Evolutionary conservation across 2,888 invertebrate species (phyloP).

Genomic region (Dryomyza anilis): DNA sequence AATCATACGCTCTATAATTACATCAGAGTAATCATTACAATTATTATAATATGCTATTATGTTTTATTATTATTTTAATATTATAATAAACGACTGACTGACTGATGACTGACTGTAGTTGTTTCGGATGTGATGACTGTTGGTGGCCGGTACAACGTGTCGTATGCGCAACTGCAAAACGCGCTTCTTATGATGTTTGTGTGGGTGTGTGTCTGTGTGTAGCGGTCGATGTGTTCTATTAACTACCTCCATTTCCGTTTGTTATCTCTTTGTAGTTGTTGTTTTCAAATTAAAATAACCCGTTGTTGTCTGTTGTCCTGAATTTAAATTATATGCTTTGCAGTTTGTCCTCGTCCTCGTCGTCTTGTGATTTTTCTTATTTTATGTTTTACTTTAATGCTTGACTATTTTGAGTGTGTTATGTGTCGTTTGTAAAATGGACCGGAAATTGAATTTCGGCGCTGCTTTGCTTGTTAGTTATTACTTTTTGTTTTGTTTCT

Average conservation of each 20-base stretch:
- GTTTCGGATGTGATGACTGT: not conserved
- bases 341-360: conserved; percentile 11
- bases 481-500: conserved; percentile 16
- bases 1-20: conserved; percentile 20
- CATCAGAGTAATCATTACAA: conserved; percentile 4
- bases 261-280: no score
- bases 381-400: conserved; percentile 25
- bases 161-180: conserved; percentile 1
- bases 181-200: not conserved
- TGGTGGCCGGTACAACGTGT: not conserved
- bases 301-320: not conserved
- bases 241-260: no score
- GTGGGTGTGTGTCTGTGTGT: not conserved
- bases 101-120: conserved; percentile 23
- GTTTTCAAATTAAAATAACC: no score
- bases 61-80: conserved; percentile 5
- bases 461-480: not conserved
- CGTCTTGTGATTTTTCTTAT: conserved; percentile 26
- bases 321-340: not conserved
- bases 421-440: conserved; percentile 38
- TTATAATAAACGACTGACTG: conserved; percentile 22
- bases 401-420: conserved; percentile 24
- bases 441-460: conserved; percentile 35
- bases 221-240: not conserved
- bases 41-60: conserved; percentile 14